phyloP scores from a whole-genome alignment of 2,113 vertebrate genomes.

The Petaurus breviceps region DNA sequence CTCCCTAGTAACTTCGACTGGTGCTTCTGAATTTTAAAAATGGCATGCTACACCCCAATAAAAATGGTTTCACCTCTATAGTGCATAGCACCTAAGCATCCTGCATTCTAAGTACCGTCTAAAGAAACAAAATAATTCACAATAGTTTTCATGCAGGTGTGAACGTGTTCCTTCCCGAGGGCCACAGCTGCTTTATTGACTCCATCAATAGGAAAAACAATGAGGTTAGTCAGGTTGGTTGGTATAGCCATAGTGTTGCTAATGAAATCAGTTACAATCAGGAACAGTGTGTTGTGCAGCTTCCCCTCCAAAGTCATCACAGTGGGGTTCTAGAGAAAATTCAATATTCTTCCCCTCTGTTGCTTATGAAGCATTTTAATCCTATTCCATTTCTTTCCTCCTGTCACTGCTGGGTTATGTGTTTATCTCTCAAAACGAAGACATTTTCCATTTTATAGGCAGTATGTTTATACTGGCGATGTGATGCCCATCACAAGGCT shows the following conservation, averaged over 20 bases:
- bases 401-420: slow-evolving; percentile 11
- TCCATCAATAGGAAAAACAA: background rate
- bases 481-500: slow-evolving; percentile 27
- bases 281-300: background rate
- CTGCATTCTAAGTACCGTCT: background rate
- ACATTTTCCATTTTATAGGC: slow-evolving; percentile 10
- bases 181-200: background rate
- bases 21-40: background rate
- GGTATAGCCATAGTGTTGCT: background rate
- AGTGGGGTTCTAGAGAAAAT: background rate
- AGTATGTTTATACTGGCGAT: slow-evolving; percentile 45
- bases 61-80: background rate
- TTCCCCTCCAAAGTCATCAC: background rate
- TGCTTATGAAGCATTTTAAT: slow-evolving; percentile 42
- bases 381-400: slow-evolving; percentile 37
- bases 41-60: background rate
- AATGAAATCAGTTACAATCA: background rate
- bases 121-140: slow-evolving; percentile 11
- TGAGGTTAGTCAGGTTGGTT: background rate
- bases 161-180: background rate
- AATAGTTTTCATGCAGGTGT: background rate
- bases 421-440: slow-evolving; percentile 15
- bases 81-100: background rate
- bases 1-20: background rate
- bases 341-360: background rate